A percentile compares a stretch with the other conserved stretches of the same genome.
Conservation (phyloP, 2,113 vertebrate genomes). For the Microcebus tavaratra region DNA sequence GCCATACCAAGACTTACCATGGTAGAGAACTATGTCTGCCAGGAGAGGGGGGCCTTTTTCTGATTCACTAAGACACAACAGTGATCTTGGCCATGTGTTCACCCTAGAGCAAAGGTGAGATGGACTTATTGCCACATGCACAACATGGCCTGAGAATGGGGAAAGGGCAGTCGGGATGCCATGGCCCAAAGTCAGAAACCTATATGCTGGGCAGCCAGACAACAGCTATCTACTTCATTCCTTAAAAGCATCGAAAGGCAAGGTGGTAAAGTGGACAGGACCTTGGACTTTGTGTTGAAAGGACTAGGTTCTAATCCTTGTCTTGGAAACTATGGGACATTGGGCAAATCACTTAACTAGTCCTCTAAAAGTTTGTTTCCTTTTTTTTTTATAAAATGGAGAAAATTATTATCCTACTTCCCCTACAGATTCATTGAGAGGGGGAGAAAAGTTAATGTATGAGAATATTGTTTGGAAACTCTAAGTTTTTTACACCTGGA, state of each 20-base stretch:
- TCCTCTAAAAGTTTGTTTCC: background rate
- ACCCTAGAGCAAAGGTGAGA: background rate
- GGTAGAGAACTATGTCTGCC: background rate
- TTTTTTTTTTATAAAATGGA: constrained; percentile 45
- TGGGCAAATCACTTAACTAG: background rate
- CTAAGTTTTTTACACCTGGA: background rate
- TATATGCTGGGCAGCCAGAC: background rate
- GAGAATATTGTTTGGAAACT: background rate
- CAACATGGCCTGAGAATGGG: background rate
- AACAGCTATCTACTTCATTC: background rate
- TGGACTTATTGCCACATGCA: background rate
- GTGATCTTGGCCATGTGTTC: background rate
- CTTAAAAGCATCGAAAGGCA: background rate
- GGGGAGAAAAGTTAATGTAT: background rate
- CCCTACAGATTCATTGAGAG: background rate
- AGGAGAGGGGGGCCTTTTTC: background rate
- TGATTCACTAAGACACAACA: background rate
- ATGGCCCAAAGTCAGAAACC: constrained; percentile 7
- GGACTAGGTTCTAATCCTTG: background rate
- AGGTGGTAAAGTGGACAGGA: background rate
- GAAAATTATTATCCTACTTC: background rate
- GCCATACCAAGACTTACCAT: background rate
- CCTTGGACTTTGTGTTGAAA: background rate
- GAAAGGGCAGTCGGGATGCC: background rate
- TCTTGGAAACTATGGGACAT: background rate